phyloP scores from a whole-genome alignment of 2,113 vertebrate genomes.

The Smithornis capensis region DNA sequence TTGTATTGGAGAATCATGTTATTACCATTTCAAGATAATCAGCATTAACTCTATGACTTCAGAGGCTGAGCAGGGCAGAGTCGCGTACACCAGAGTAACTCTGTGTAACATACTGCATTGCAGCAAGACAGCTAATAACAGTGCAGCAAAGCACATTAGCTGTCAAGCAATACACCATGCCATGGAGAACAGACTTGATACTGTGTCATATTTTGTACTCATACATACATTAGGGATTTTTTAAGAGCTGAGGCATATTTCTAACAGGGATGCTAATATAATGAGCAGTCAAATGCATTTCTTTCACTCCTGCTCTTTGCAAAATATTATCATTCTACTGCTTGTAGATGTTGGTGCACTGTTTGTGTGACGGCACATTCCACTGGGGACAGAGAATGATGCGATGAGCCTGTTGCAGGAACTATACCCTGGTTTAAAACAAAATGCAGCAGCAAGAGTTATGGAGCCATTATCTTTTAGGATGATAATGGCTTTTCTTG shows the following conservation, averaged over 20 bases:
- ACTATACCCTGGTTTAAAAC: not conserved
- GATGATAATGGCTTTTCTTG: not conserved
- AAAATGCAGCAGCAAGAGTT: not conserved
- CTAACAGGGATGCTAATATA: not conserved
- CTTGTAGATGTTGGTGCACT: not conserved
- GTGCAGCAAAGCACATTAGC: not conserved
- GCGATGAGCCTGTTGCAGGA: not conserved
- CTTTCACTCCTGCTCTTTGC: not conserved
- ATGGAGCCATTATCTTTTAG: not conserved
- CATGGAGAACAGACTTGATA: not conserved
- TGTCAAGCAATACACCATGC: not conserved
- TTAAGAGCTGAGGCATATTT: not conserved
- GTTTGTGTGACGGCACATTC: not conserved
- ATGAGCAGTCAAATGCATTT: not conserved
- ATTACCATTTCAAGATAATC: not conserved
- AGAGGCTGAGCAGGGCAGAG: not conserved
- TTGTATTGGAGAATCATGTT: not conserved
- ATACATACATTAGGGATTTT: not conserved
- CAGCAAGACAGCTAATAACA: constrained; percentile 7
- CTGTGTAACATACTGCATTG: constrained; percentile 10
- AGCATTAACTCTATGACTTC: not conserved
- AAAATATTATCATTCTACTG: not conserved
- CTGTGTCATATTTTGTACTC: not conserved
- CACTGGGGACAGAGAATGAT: not conserved
- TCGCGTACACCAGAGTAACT: not conserved